Percentiles rank a stretch among this genome's conserved stretches.
Evolutionary conservation across 2,797 vertebrate genomes (phyloP).

Genomic region (Siniperca scherzeri): DNA sequence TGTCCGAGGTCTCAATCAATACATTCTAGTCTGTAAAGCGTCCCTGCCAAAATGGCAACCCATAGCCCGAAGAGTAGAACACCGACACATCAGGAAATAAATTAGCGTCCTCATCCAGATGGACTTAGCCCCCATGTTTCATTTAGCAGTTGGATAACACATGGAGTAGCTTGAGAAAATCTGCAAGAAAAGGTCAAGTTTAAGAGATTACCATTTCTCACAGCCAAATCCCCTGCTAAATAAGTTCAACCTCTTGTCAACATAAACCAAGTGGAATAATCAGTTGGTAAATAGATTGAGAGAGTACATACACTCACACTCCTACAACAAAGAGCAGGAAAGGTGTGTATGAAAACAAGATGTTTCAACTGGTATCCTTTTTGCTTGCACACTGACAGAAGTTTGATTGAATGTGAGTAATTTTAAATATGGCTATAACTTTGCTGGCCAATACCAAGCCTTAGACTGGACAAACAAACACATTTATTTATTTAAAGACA

Average conservation of each 20-base stretch:
- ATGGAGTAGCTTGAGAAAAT: slow-evolving; percentile 42
- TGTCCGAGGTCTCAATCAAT: slow-evolving; percentile 38
- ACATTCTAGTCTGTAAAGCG: slow-evolving; percentile 35
- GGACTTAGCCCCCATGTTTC: slow-evolving; percentile 44
- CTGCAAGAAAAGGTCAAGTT: slow-evolving; percentile 66
- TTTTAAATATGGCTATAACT: neutral
- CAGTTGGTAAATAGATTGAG: neutral
- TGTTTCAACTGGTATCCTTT: neutral
- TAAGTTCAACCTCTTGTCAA: slow-evolving; percentile 29
- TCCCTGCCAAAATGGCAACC: slow-evolving; percentile 43
- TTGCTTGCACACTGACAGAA: neutral
- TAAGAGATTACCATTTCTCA: slow-evolving; percentile 55
- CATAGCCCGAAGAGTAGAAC: slow-evolving; percentile 30
- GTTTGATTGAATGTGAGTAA: neutral
- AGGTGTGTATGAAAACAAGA: neutral
- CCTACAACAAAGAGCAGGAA: no score
- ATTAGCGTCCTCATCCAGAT: slow-evolving; percentile 51
- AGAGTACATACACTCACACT: neutral
- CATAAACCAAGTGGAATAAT: slow-evolving; percentile 16
- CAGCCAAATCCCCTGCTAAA: slow-evolving; percentile 41
- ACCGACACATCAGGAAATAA: slow-evolving; percentile 44
- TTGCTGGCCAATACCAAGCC: neutral
- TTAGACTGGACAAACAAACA: neutral
- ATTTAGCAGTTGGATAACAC: slow-evolving; percentile 48
- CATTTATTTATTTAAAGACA: neutral